A percentile compares a stretch with the other conserved stretches of the same genome.
Evolutionary conservation across 2,113 vertebrate species (phyloP).

Genomic region (Athene noctua): DNA sequence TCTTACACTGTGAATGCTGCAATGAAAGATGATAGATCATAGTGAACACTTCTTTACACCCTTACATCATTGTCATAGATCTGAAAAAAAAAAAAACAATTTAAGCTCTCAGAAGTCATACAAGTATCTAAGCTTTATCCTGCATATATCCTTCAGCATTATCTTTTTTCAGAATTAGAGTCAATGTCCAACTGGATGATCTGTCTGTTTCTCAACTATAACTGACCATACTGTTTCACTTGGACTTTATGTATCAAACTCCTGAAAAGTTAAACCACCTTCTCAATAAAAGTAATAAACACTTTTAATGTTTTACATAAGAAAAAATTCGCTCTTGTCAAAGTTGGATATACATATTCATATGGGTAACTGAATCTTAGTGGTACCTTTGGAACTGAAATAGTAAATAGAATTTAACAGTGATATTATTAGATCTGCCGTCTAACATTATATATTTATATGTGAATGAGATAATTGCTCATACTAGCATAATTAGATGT

Average conservation of each 20-base stretch:
- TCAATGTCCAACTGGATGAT: not conserved
- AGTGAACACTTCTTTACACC: not conserved
- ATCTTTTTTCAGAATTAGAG: not conserved
- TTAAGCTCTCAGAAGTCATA: not conserved
- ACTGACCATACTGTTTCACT: not conserved
- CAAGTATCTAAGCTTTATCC: not conserved
- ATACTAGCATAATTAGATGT: not conserved
- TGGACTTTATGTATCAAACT: not conserved
- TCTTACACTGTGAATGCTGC: not conserved
- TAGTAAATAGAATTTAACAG: not conserved
- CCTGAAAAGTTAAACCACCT: not conserved
- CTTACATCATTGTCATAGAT: not conserved
- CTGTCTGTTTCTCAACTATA: not conserved
- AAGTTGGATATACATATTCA: not conserved
- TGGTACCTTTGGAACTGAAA: not conserved
- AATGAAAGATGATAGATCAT: not conserved
- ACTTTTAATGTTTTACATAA: not conserved
- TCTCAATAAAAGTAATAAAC: not conserved
- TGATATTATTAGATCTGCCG: not conserved
- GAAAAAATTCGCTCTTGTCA: not conserved
- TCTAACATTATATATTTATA: not conserved
- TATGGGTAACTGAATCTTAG: not conserved
- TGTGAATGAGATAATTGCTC: not conserved
- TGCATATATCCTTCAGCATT: fast-evolving
- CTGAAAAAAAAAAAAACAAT: not conserved